A percentile compares a stretch with the other conserved stretches of the same genome.
Evolutionary conservation across 2,113 vertebrate species (phyloP).

Genomic region (Oxyruncus cristatus): DNA sequence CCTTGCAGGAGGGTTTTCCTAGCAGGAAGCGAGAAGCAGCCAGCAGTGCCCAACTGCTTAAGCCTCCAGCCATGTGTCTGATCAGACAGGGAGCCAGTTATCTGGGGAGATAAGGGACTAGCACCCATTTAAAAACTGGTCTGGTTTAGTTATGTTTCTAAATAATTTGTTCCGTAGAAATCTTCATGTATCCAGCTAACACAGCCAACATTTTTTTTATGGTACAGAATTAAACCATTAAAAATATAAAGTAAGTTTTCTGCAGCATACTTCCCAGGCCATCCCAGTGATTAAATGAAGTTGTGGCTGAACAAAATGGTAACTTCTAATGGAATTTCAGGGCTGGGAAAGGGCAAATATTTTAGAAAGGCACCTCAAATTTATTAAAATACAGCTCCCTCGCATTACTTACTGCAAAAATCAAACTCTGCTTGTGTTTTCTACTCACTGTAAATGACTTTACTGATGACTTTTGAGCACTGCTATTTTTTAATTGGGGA

Average conservation of each 20-base stretch:
- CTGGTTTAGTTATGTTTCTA: background rate
- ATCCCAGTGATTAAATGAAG: background rate
- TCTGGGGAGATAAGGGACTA: background rate
- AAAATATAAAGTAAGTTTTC: background rate
- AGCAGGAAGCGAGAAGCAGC: background rate
- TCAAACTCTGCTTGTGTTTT: background rate
- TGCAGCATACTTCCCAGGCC: background rate
- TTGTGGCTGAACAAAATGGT: background rate
- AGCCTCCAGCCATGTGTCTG: background rate
- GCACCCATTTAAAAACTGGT: background rate
- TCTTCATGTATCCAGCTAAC: background rate
- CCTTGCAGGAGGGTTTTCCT: background rate
- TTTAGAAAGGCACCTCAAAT: background rate
- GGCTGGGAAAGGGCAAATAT: fast-evolving
- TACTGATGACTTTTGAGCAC: background rate
- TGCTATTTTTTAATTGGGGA: background rate
- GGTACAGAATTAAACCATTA: background rate
- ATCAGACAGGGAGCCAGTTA: background rate
- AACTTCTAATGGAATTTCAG: background rate
- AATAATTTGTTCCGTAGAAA: background rate
- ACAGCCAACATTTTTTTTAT: background rate
- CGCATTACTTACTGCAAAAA: background rate
- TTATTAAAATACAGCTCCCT: background rate
- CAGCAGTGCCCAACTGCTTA: background rate
- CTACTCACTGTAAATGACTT: background rate